phyloP scores from a whole-genome alignment of 2,797 vertebrate species.

The Zalophus californianus region DNA sequence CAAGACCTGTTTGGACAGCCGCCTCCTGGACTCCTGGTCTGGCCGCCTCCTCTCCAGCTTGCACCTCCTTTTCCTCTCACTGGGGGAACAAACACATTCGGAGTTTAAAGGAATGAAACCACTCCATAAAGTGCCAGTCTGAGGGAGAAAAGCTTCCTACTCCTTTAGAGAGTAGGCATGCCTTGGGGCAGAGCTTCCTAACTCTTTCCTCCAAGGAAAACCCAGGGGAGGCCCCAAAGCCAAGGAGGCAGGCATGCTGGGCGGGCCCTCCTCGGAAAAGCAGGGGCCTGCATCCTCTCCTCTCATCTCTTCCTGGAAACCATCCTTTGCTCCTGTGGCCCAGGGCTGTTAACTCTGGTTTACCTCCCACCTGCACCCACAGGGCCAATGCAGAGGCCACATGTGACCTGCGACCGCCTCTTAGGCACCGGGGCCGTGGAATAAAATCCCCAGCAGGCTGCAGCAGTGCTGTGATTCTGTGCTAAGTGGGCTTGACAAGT shows the following conservation, averaged over 20 bases:
- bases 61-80: conserved; percentile 53
- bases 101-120: conserved; percentile 38
- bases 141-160: conserved; percentile 14
- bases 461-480: neutral
- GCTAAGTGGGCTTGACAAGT: neutral
- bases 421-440: neutral
- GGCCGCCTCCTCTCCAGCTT: neutral
- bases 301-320: conserved; percentile 71
- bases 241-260: conserved; percentile 38
- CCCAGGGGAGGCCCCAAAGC: neutral
- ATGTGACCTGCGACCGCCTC: neutral
- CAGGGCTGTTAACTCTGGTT: conserved; percentile 41
- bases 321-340: neutral
- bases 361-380: neutral
- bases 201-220: conserved; percentile 63
- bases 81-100: neutral
- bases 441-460: neutral
- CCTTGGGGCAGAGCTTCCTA: neutral
- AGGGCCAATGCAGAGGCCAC: neutral
- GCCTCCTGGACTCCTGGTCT: conserved; percentile 30
- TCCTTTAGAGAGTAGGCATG: neutral
- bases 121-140: conserved; percentile 19
- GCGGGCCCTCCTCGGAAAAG: conserved; percentile 12
- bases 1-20: neutral
- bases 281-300: conserved; percentile 14